Conservation (phyloP, 2,113 vertebrate species). For the Silurus asotus region DNA sequence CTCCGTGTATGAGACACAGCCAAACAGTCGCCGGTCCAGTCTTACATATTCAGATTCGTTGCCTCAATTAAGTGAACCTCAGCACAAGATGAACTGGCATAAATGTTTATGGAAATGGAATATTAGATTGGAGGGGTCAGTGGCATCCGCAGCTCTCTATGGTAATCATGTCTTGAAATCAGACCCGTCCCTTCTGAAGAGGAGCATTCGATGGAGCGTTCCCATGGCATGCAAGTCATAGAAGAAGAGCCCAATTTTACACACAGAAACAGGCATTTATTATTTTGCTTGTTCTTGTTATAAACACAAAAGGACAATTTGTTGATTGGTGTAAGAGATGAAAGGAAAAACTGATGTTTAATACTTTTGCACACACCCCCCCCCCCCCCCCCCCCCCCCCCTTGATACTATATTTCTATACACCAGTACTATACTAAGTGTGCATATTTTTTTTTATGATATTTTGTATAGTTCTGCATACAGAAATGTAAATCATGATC, state of each 20-base stretch:
- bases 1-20: constrained; percentile 64
- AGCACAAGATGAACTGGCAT: constrained; percentile 76
- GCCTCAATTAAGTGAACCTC: constrained; percentile 79
- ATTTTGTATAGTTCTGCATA: not conserved
- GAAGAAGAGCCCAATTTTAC: constrained; percentile 74
- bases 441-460: not conserved
- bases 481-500: not conserved
- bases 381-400: not conserved
- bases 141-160: constrained; percentile 70
- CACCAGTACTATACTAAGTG: not conserved
- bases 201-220: constrained; percentile 72
- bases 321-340: constrained; percentile 53
- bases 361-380: not conserved
- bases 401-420: not conserved
- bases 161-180: constrained; percentile 82
- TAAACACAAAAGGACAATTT: constrained; percentile 60
- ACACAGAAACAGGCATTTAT: constrained; percentile 57
- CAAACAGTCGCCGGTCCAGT: constrained; percentile 64
- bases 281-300: constrained; percentile 67
- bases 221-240: constrained; percentile 68
- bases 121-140: constrained; percentile 76
- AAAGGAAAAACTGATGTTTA: constrained; percentile 13
- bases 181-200: constrained; percentile 73
- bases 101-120: constrained; percentile 80
- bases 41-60: constrained; percentile 77